Evolutionary conservation across 92 coral and sea anemone species (phyloP).

Genomic region (Zoanthus sansibaricus): DNA sequence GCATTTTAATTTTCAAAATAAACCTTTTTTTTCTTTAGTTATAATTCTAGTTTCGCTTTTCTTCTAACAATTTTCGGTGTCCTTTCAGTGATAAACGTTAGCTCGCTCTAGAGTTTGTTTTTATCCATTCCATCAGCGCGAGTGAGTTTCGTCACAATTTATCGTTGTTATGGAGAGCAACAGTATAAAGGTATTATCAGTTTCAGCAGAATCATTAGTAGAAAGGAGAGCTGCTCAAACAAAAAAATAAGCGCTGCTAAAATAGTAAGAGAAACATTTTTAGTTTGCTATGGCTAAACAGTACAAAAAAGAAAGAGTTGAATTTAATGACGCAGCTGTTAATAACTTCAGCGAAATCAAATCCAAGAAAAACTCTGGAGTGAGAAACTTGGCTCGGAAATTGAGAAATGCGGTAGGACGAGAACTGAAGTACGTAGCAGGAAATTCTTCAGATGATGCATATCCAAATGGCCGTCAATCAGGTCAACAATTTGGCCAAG

Average conservation of each 20-base stretch:
- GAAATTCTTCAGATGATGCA: background rate
- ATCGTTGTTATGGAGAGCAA: slow-evolving; percentile 24
- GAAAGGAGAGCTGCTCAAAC: background rate
- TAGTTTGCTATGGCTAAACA: background rate
- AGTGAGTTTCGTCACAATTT: slow-evolving; percentile 10
- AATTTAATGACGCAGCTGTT: background rate
- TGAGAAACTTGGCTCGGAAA: slow-evolving; percentile 6
- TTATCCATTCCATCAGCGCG: slow-evolving; percentile 26
- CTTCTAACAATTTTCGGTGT: background rate
- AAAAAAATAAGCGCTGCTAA: background rate
- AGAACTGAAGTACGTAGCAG: slow-evolving; percentile 19
- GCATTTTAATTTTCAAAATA: no score
- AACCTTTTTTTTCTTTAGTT: no score
- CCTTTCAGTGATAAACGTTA: background rate
- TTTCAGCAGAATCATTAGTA: background rate
- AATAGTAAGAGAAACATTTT: background rate
- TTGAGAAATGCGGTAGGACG: slow-evolving; percentile 5
- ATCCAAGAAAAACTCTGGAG: slow-evolving; percentile 5
- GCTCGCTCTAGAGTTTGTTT: background rate
- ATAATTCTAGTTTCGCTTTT: no score
- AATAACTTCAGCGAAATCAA: background rate
- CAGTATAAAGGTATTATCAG: background rate
- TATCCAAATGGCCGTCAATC: background rate
- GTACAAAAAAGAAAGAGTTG: background rate
- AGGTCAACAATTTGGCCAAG: background rate